Evolutionary conservation across 2,797 vertebrate species (phyloP).

Genomic region (Calcarius lapponicus): DNA sequence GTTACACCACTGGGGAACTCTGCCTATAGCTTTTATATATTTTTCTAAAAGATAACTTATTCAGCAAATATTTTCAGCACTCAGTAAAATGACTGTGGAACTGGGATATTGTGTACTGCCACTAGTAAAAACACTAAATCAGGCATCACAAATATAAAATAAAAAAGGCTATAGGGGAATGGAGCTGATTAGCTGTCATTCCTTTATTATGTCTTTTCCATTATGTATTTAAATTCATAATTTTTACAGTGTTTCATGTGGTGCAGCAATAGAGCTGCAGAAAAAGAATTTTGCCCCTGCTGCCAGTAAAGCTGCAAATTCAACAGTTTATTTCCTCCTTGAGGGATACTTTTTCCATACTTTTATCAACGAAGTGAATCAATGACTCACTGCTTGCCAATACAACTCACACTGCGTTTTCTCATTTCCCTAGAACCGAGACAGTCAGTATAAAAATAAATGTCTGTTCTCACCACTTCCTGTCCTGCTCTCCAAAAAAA

Average conservation of each 20-base stretch:
- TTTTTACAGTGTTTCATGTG: neutral
- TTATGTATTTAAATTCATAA: neutral
- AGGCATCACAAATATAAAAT: neutral
- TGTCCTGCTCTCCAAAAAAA: neutral
- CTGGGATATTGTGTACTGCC: neutral
- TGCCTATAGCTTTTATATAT: neutral
- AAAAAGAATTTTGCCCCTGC: neutral
- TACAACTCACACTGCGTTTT: neutral
- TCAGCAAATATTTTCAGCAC: neutral
- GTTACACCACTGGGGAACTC: neutral
- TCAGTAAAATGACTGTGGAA: neutral
- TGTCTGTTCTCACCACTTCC: conserved; percentile 22
- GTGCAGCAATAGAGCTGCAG: neutral
- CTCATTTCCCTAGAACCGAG: conserved; percentile 23
- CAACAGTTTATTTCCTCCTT: conserved; percentile 8
- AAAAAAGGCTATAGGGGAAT: neutral
- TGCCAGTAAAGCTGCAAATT: neutral
- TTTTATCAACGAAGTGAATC: conserved; percentile 31
- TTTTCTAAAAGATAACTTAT: neutral
- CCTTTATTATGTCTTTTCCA: neutral
- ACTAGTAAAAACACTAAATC: neutral
- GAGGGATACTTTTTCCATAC: neutral
- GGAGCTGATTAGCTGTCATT: neutral
- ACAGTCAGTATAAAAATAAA: conserved; percentile 35
- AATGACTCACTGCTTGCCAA: conserved; percentile 44